Percentiles rank a stretch among this genome's conserved stretches.
phyloP scores from a whole-genome alignment of 1,140 invertebrate genomes.

The Physella acuta region DNA sequence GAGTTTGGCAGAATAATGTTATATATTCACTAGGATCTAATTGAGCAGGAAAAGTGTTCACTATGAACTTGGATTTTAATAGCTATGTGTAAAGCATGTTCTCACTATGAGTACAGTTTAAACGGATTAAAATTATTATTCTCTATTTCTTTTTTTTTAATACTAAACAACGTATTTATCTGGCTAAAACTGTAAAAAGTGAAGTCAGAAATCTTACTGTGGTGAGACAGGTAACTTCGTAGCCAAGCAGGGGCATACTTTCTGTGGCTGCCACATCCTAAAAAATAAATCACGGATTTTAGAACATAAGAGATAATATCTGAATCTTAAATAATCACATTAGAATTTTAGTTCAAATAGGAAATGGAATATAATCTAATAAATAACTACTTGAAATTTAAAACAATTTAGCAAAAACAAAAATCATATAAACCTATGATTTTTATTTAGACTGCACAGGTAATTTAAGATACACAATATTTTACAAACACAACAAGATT shows the following conservation, averaged over 20 bases:
- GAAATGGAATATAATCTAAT: not conserved
- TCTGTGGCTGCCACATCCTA: constrained; percentile 65
- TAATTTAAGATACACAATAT: no score
- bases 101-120: not conserved
- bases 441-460: not conserved
- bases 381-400: not conserved
- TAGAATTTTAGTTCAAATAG: not conserved
- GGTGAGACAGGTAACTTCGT: constrained; percentile 57
- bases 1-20: not conserved
- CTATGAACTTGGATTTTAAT: not conserved
- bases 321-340: no score
- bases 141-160: not conserved
- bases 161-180: not conserved
- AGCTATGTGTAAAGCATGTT: not conserved
- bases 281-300: constrained; percentile 26
- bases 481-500: no score
- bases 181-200: not conserved
- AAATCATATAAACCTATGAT: not conserved
- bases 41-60: not conserved
- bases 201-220: no score
- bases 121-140: not conserved
- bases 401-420: not conserved
- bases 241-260: constrained; percentile 66
- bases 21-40: not conserved
- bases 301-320: no score